Conservation (phyloP, 2,113 vertebrate species). For the western clawed frog (Xenopus tropicalis) region UCB_Xtro_10.0 CM004448.2:112193001-112193500, state of each 20-base stretch:
- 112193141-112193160: too few species aligned
- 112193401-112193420: slow-evolving; percentile 74
- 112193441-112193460: slow-evolving; percentile 75
- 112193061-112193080: too few species aligned
- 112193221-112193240: slow-evolving; percentile 71
- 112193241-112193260: slow-evolving; percentile 73
- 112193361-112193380: slow-evolving; percentile 63
- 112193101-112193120: too few species aligned
- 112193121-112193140: too few species aligned
- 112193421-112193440: slow-evolving; percentile 75
- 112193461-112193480: slow-evolving; percentile 69
- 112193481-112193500: slow-evolving; percentile 65
- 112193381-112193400: slow-evolving; percentile 73
- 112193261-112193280: slow-evolving; percentile 72
- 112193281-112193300: slow-evolving; percentile 73
- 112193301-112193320: slow-evolving; percentile 80
- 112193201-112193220: slow-evolving; percentile 58
- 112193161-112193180: background rate
- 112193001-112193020: too few species aligned
- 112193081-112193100: too few species aligned
- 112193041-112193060: too few species aligned
- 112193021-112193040: too few species aligned
- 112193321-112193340: slow-evolving; percentile 78
- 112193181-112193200: slow-evolving; percentile 46
- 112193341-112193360: slow-evolving; percentile 74